Base-by-base conservation (phyloP, 2,113 vertebrate species). In the Bostrychus sinensis region DNA sequence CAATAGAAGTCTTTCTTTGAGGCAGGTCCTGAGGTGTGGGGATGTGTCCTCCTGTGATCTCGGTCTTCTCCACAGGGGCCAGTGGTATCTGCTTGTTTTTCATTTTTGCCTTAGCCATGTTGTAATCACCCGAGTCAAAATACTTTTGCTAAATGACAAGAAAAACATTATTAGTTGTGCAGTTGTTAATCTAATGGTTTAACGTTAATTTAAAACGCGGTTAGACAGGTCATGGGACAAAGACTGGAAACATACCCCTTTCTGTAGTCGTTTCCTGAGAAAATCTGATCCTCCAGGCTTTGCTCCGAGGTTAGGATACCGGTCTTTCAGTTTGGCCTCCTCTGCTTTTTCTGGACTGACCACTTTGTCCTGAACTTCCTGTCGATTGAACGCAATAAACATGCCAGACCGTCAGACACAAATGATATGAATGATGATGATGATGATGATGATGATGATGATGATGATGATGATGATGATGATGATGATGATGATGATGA, bases 31-130 rank as follows among this genome's bases (percentile, higher is more conserved):
- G 96, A 82, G 97, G 97, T 73, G 97, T 99, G 32, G 96, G 97
- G 88, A 98, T 99, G 92, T 99, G 97, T 78, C 95, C 97, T 46
- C 97, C 97, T 23, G 97, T 98, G 81, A 98, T 95, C 91, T 98
- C 96, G 0, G 94, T 91, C 87, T 98, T 98, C 89, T 98, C 97
- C 0, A 94, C 90, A 22, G 94, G 90, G 22, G 95, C 94, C 37
- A 94, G 81, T 1, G 95, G 95, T 76, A 98, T 90, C 85, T 96
- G 95, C 75, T 98, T 99, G 78, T 96, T 98, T 93, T 98, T 98
- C 91, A 98, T 96, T 87, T 98, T 98, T 39, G 96, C 97, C 89
- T 98, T 97, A 62, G 96, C 96, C 97, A 99, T 98, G 89, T 99
- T 99, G 91, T 99, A 99, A 85, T 99, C 97, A 4, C 97, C 97